Conservation (phyloP, 2,797 vertebrate genomes). For the Borostomias antarcticus region DNA sequence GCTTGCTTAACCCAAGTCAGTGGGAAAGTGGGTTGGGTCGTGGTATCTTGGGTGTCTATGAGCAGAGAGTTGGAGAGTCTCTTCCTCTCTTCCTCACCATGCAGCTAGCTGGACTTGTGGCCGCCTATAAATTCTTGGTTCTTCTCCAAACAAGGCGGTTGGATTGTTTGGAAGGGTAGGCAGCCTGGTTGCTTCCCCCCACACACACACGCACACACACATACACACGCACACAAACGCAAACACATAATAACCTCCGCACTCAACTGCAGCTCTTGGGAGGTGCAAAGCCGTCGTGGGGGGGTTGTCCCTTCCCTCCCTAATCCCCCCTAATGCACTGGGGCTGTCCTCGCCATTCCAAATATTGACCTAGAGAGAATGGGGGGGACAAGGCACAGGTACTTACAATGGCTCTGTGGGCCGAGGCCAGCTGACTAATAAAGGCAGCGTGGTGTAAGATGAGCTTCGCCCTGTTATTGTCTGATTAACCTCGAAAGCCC, state of each 20-base stretch:
- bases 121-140: slow-evolving; percentile 42
- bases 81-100: neutral
- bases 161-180: slow-evolving; percentile 53
- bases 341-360: slow-evolving; percentile 76
- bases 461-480: slow-evolving; percentile 61
- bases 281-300: slow-evolving; percentile 66
- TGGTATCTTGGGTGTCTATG: neutral
- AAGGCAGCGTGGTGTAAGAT: slow-evolving; percentile 67
- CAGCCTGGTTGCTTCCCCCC: neutral
- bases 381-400: slow-evolving; percentile 43
- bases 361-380: slow-evolving; percentile 80
- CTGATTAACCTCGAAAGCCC: slow-evolving; percentile 53
- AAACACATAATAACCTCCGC: too few relatives aligned
- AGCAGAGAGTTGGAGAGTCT: neutral
- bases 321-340: slow-evolving; percentile 77
- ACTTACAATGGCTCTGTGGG: slow-evolving; percentile 63
- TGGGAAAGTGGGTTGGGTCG: too few relatives aligned
- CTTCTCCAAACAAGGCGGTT: slow-evolving; percentile 57
- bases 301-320: slow-evolving; percentile 58
- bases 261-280: slow-evolving; percentile 32
- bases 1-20: too few relatives aligned
- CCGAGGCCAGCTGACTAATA: slow-evolving; percentile 62
- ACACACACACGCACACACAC: slow-evolving; percentile 22
- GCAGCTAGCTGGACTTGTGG: slow-evolving; percentile 17
- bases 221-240: slow-evolving; percentile 27